Evolutionary conservation across 2,797 vertebrate genomes (phyloP), one percentile per base, ranked within the genome.

Genomic region (Hydrolagus colliei): DNA sequence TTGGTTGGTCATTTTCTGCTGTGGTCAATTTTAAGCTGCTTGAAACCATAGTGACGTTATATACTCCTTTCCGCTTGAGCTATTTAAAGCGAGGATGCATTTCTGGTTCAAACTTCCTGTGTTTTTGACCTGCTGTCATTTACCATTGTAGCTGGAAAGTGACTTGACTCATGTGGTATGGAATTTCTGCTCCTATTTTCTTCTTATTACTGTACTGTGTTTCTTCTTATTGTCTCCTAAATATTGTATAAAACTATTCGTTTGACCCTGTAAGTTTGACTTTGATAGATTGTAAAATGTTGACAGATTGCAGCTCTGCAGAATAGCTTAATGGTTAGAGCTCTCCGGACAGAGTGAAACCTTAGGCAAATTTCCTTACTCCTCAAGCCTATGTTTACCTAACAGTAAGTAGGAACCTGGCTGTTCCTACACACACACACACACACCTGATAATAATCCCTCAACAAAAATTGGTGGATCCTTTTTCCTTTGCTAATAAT

Each of bases 31-130:
- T 84, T 0, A 32, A 84, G 65, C 52, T 71, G 10, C 67, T 41
- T 63, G 32, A 41, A 84, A 71, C 27, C 32, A 71, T 20, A 14
- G 67, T 68, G 78, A 68, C 41, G 10, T 71, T 84, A 87, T 86
- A 87, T 86, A 77, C 41, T 86, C 79, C 87, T 87, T 92, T 93
- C 89, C 89, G 91, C 88, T 91, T 87, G 85, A 85, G 89, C 88
- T 89, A 90, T 86, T 87, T 88, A 87, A 13, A 79, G 87, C 72
- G 52, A 86, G 87, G 88, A 75, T 88, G 86, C 27, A 87, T 87
- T 91, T 88, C 87, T 87, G 41, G 87, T 87, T 88, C 88, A 72
- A 86, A 86, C 88, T 91, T 90, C 85, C 88, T 89, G 68, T 89
- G 75, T 85, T 62, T 87, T 88, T 89, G 84, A 13, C 76, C 91